Evolutionary conservation across 2,888 invertebrate species (phyloP), one percentile per base, ranked within the genome.

Genomic region (Diloba caeruleocephala): DNA sequence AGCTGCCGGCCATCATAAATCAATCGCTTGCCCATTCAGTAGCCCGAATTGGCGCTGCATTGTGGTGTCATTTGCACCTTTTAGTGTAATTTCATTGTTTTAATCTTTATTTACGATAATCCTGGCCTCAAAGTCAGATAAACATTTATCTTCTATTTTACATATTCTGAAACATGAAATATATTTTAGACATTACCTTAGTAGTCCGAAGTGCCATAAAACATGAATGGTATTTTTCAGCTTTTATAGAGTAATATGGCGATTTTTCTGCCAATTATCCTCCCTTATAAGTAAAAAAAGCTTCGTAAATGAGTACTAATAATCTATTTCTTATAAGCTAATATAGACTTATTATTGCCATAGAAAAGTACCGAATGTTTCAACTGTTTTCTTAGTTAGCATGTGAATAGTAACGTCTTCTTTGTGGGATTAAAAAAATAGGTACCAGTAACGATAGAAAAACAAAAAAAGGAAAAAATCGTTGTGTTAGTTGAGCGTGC

Each of bases 1-100:
- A 88, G 89, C 89, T 87, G 89, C 78, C 76, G 55, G 45, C 33
- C 53, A 43, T 66, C 71, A 87, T 90, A 90, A 89, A 90, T 90
- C 85, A 87, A 65, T 44, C 23, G 48, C 59, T 67, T 70, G 75
- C 67, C 76, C 73, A 81, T 83, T 82, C 80, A 80, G 74, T 78
- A 79, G 79, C 76, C 75, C 61, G 80, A 84, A 78, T 79, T 76
- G 76, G 48, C 60, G 50, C 21, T 37, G 56, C 52, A 66, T 66
- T 73, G 75, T 75, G 74, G 65, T 60, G 28, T 62, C 54, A 73
- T 71, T 70, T 74, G 55, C 55, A 61, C 55, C 64, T 62, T 76
- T 61, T 55, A 21, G 41, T 25, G 37, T 25, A n/a, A 46, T 44
- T 62, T 32, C 36, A 57, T 62, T 65, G 68, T 65, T 58, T 57